These are phyloP conservation scores for Drosophila siamana DNA, from an alignment of 2,888 invertebrate genomes.

Conservation along the genomic window DNA sequence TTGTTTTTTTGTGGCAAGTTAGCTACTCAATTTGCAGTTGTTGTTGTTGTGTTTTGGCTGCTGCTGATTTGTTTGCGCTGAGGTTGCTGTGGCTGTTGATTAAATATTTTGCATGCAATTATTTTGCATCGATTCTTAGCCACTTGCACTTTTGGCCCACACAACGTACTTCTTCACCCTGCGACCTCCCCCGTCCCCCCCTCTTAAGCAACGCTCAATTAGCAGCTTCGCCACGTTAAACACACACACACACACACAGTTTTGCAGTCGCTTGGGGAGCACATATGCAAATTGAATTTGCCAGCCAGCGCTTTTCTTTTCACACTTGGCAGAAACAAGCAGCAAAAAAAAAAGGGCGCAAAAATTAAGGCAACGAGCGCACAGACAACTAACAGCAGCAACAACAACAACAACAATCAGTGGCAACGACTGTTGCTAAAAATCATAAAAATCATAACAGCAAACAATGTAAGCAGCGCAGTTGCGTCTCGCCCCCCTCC, in stretches of 20 bases:
- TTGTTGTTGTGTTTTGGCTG: conserved; percentile 22
- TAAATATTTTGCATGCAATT: conserved; percentile 51
- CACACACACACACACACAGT: conserved; percentile 33
- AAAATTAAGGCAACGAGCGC: conserved; percentile 61
- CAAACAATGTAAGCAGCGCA: conserved; percentile 60
- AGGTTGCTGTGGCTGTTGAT: conserved; percentile 38
- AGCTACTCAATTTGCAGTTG: conserved; percentile 1
- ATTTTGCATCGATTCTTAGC: conserved; percentile 44
- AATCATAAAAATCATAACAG: conserved; percentile 70
- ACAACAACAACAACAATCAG: conserved; percentile 26
- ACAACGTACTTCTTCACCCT: not conserved
- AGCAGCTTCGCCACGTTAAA: conserved; percentile 73
- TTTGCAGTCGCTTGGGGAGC: conserved; percentile 39
- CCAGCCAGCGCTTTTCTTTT: conserved; percentile 71
- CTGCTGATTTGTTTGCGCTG: conserved; percentile 12
- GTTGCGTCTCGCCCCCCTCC: not conserved
- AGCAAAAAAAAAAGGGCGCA: conserved; percentile 23
- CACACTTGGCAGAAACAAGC: conserved; percentile 52
- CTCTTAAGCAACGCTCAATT: conserved; percentile 56
- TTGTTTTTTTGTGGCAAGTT: too few species aligned
- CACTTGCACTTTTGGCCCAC: conserved; percentile 58
- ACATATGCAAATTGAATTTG: conserved; percentile 79
- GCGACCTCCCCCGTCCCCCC: not conserved
- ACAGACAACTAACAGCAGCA: conserved; percentile 25
- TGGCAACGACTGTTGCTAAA: conserved; percentile 43